Evolutionary conservation across 2,797 vertebrate species (phyloP).

Genomic region (Tinamus major): DNA sequence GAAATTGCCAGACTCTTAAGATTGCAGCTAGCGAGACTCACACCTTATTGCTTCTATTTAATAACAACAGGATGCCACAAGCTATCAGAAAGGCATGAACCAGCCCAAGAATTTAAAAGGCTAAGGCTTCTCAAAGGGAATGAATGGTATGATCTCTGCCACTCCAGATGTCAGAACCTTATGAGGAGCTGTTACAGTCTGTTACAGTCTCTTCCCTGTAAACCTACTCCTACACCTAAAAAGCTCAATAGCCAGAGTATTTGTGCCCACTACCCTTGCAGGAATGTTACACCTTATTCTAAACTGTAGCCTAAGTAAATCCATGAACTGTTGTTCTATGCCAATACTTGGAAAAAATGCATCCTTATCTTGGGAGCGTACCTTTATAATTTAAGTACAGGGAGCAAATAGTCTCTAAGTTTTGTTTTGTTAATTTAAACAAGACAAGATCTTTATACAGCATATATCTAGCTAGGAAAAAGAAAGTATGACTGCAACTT

Average conservation of each 20-base stretch:
- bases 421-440: background rate
- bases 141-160: background rate
- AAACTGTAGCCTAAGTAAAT: background rate
- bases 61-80: background rate
- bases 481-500: background rate
- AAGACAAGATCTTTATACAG: background rate
- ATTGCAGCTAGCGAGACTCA: background rate
- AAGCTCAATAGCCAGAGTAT: background rate
- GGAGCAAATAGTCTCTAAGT: background rate
- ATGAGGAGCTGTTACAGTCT: background rate
- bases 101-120: background rate
- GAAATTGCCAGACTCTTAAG: background rate
- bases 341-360: background rate
- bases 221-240: background rate
- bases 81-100: background rate
- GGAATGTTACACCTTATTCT: background rate
- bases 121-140: background rate
- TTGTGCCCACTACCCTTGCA: fast-evolving
- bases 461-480: background rate
- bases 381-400: background rate
- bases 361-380: background rate
- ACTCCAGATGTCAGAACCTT: background rate
- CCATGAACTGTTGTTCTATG: background rate
- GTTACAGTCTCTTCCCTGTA: background rate
- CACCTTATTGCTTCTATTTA: background rate